Conservation (phyloP, 2,113 vertebrate genomes). For the Microtus richardsoni region DNA sequence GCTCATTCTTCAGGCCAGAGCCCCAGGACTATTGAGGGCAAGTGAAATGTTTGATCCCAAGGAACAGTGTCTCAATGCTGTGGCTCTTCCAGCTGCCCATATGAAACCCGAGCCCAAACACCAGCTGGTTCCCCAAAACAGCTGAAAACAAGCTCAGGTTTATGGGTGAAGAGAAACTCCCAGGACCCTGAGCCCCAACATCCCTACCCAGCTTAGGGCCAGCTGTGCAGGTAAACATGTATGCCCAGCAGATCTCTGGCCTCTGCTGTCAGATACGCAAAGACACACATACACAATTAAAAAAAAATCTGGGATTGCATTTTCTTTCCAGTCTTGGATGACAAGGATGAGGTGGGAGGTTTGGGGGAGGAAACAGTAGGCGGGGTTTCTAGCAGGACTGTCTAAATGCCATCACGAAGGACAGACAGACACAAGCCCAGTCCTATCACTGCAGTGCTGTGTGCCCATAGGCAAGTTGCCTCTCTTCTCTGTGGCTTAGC, state of each 20-base stretch:
- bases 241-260: neutral
- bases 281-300: neutral
- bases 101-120: constrained; percentile 1
- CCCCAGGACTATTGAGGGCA: neutral
- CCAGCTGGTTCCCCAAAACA: constrained; percentile 8
- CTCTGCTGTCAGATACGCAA: neutral
- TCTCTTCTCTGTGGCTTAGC: neutral
- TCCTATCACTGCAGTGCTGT: neutral
- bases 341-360: too few species aligned
- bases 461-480: neutral
- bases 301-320: neutral
- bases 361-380: neutral
- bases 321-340: neutral
- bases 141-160: neutral
- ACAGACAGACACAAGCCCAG: neutral
- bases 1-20: neutral
- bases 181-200: neutral
- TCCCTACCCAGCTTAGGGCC: neutral
- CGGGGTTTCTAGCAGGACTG: neutral
- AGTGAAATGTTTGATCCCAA: neutral
- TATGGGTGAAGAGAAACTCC: neutral
- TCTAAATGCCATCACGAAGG: neutral
- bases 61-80: neutral
- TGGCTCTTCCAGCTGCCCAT: neutral
- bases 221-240: neutral